phyloP scores from a whole-genome alignment of 1,140 invertebrate genomes.

The Heliothis virescens region DNA sequence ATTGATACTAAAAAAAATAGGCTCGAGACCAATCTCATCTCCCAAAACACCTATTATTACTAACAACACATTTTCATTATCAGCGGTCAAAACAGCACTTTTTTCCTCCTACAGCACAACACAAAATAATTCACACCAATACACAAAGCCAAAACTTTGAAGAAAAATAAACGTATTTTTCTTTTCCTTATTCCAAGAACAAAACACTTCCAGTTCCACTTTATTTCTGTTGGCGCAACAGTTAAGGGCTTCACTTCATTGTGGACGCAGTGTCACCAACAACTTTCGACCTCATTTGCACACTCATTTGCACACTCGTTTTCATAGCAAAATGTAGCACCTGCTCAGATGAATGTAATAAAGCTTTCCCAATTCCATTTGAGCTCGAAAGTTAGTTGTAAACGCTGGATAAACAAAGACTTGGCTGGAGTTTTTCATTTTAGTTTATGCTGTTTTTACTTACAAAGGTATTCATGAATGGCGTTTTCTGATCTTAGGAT shows the following conservation, averaged over 20 bases:
- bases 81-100: too few species aligned
- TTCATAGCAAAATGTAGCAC: conserved; percentile 52
- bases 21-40: too few species aligned
- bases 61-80: too few species aligned
- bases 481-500: too few species aligned
- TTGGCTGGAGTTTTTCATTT: conserved; percentile 16
- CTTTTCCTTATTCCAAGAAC: not conserved
- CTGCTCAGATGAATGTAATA: conserved; percentile 48
- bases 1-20: too few species aligned
- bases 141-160: too few species aligned
- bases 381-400: conserved; percentile 21
- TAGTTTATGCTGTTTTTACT: not conserved
- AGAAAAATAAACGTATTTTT: not conserved
- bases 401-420: conserved; percentile 21
- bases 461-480: not conserved
- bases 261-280: conserved; percentile 51
- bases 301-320: conserved; percentile 56
- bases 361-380: conserved; percentile 49
- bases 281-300: conserved; percentile 61
- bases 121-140: too few species aligned
- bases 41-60: too few species aligned
- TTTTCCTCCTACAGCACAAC: too few species aligned
- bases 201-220: conserved; percentile 28
- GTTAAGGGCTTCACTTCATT: conserved; percentile 53
- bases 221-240: conserved; percentile 50